Evolutionary conservation across 1,140 invertebrate genomes (phyloP).

Genomic region (Venustaconcha ellipsiformis): DNA sequence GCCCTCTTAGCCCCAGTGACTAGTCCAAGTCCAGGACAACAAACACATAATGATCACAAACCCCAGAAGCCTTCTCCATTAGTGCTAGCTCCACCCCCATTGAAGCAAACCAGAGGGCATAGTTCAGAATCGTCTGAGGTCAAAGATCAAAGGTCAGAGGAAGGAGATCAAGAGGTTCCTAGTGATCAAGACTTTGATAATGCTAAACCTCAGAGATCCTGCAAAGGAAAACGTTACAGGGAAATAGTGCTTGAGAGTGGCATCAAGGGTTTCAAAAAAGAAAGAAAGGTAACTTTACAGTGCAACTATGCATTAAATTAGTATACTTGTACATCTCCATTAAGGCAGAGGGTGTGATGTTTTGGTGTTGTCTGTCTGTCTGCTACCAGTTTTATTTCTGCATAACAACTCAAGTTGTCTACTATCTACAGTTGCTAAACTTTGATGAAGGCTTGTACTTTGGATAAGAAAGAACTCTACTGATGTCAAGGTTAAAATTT

Average conservation of each 20-base stretch:
- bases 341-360: too few relatives aligned
- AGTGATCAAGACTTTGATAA: conserved; percentile 29
- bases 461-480: too few relatives aligned
- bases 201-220: conserved; percentile 45
- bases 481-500: too few relatives aligned
- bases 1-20: conserved; percentile 14
- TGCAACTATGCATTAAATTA: too few relatives aligned
- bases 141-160: conserved; percentile 14
- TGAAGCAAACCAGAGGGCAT: conserved; percentile 14
- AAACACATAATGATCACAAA: conserved; percentile 17
- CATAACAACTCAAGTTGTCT: too few relatives aligned
- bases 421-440: too few relatives aligned
- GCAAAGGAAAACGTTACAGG: conserved; percentile 53
- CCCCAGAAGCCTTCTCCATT: conserved; percentile 37
- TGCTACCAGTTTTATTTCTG: too few relatives aligned
- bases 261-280: conserved; percentile 36
- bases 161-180: conserved; percentile 9
- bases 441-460: too few relatives aligned
- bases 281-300: conserved; percentile 40
- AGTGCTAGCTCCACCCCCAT: conserved; percentile 27
- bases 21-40: conserved; percentile 1
- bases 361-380: too few relatives aligned
- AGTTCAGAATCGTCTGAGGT: background rate
- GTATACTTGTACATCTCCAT: too few relatives aligned
- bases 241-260: conserved; percentile 45